Evolutionary conservation across 1,140 invertebrate genomes (phyloP).

Genomic region (Octopus sinensis): DNA sequence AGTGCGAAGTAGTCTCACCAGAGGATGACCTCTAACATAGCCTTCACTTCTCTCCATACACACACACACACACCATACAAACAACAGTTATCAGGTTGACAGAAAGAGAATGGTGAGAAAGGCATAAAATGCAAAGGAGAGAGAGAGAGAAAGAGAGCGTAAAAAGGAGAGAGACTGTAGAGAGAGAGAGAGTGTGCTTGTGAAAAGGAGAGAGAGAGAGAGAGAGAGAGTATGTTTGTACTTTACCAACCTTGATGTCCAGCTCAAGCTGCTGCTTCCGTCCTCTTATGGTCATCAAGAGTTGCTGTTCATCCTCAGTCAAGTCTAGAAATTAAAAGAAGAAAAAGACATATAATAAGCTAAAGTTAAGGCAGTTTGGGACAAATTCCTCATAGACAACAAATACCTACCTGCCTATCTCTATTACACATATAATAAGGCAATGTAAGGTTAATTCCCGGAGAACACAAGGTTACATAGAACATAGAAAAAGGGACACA

Average conservation of each 20-base stretch:
- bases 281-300: constrained; percentile 81
- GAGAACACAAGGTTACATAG: too few species aligned
- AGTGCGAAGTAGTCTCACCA: too few species aligned
- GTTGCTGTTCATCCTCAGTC: constrained; percentile 84
- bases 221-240: neutral
- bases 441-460: too few species aligned
- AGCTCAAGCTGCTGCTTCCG: constrained; percentile 84
- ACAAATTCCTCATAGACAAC: neutral
- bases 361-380: neutral
- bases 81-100: too few species aligned
- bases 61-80: too few species aligned
- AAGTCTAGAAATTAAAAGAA: constrained; percentile 70
- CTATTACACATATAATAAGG: too few species aligned
- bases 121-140: neutral
- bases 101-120: neutral
- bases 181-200: neutral
- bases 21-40: too few species aligned
- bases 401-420: neutral
- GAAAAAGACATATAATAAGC: neutral
- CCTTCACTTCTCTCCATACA: too few species aligned
- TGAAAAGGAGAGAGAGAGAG: neutral
- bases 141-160: neutral
- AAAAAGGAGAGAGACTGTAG: neutral
- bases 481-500: too few species aligned
- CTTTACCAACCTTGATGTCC: constrained; percentile 81